phyloP scores from a whole-genome alignment of 1,140 invertebrate species.

The Caenorhabditis latens region DNA sequence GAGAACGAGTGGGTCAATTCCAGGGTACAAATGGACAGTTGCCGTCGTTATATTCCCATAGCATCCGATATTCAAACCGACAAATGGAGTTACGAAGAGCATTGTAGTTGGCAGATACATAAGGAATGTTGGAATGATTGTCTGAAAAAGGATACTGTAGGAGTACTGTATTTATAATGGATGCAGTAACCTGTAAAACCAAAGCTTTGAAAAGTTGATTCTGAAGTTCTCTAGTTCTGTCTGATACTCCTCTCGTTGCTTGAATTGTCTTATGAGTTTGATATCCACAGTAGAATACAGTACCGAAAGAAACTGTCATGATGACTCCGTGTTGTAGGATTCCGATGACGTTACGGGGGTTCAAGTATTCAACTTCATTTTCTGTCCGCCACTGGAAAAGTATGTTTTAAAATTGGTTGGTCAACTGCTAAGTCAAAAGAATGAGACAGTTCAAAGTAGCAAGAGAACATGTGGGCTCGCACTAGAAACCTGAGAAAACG shows the following conservation, averaged over 20 bases:
- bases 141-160: background rate
- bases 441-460: too few species aligned
- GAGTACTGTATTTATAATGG: background rate
- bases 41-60: constrained; percentile 24
- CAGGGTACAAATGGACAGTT: constrained; percentile 26
- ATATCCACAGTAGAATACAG: constrained; percentile 25
- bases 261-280: background rate
- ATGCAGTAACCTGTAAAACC: background rate
- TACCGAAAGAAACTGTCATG: background rate
- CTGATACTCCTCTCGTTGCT: background rate
- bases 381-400: constrained; percentile 25
- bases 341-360: constrained; percentile 18
- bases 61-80: constrained; percentile 10
- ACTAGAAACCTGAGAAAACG: too few species aligned
- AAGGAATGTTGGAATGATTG: background rate
- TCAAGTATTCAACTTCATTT: constrained; percentile 9
- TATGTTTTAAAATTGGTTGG: background rate
- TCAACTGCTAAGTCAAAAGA: too few species aligned
- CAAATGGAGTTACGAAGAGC: constrained; percentile 30
- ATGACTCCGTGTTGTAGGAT: constrained; percentile 28
- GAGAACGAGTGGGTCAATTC: constrained; percentile 28
- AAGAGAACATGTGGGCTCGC: too few species aligned
- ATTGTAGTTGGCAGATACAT: constrained; percentile 31
- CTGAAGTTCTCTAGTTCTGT: constrained; percentile 15
- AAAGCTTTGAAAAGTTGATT: constrained; percentile 19